These are phyloP conservation scores for Myotis lucifugus DNA, from an alignment of 2,113 vertebrate genomes.

Conservation along the genomic window DNA sequence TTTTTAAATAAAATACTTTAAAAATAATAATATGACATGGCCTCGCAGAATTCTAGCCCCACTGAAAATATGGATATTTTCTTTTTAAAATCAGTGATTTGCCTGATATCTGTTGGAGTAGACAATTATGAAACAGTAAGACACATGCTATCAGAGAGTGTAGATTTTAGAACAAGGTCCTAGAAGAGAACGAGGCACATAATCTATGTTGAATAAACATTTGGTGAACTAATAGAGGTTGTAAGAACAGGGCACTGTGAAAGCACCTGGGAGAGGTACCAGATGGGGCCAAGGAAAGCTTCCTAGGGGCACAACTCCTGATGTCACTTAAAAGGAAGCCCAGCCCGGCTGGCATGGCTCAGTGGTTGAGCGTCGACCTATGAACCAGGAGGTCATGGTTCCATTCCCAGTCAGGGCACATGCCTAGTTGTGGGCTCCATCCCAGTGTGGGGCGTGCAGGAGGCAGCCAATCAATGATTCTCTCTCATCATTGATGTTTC, in stretches of 20 bases:
- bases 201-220: not conserved
- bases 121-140: not conserved
- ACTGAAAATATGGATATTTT: constrained; percentile 26
- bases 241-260: not conserved
- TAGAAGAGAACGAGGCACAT: not conserved
- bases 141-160: not conserved
- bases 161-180: not conserved
- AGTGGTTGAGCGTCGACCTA: too few relatives aligned
- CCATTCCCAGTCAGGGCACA: too few relatives aligned
- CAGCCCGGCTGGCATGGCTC: too few relatives aligned
- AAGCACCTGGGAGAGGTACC: not conserved
- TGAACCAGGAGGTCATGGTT: too few relatives aligned
- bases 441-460: too few relatives aligned
- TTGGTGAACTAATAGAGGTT: not conserved
- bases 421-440: too few relatives aligned
- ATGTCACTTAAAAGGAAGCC: not conserved
- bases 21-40: not conserved
- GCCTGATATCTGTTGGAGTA: not conserved
- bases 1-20: constrained; percentile 13
- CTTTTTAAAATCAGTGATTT: not conserved
- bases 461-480: too few relatives aligned
- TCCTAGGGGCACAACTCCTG: not conserved
- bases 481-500: too few relatives aligned
- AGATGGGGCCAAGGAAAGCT: not conserved
- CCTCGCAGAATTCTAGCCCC: not conserved